phyloP scores from a whole-genome alignment of 1,140 invertebrate genomes.

The Formica exsecta region DNA sequence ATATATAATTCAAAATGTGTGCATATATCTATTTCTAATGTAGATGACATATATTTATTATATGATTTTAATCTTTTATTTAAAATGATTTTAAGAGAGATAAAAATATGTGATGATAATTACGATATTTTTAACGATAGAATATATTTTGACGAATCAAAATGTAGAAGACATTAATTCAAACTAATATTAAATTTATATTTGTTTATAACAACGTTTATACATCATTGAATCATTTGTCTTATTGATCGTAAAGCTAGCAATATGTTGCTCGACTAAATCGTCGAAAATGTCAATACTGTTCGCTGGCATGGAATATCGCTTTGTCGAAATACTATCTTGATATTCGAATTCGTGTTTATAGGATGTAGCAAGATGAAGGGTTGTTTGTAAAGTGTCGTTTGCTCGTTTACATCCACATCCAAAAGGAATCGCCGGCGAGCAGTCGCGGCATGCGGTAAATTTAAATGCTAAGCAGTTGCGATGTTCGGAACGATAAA shows the following conservation, averaged over 20 bases:
- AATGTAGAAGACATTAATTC: neutral
- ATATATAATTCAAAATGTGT: too few species aligned
- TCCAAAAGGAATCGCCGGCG: conserved; percentile 34
- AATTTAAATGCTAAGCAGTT: conserved; percentile 62
- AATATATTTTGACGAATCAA: neutral
- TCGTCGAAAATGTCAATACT: conserved; percentile 1
- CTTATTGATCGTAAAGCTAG: conserved; percentile 21
- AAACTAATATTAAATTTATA: neutral
- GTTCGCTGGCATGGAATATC: neutral
- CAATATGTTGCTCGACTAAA: neutral
- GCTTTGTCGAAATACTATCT: conserved; percentile 48
- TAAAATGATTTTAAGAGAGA: neutral
- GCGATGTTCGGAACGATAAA: conserved; percentile 34
- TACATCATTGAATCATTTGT: conserved; percentile 19
- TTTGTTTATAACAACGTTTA: neutral
- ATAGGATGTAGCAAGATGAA: conserved; percentile 20
- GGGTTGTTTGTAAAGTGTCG: conserved; percentile 56
- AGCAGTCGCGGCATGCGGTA: conserved; percentile 30
- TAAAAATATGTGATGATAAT: neutral
- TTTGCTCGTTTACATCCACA: conserved; percentile 49
- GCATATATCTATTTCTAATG: neutral
- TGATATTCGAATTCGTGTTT: conserved; percentile 31
- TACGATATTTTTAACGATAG: neutral
- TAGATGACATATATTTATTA: neutral
- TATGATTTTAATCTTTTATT: neutral